These are phyloP conservation scores for Margarornis squamiger DNA, from an alignment of 2,797 vertebrate species.

Conservation along the genomic window DNA sequence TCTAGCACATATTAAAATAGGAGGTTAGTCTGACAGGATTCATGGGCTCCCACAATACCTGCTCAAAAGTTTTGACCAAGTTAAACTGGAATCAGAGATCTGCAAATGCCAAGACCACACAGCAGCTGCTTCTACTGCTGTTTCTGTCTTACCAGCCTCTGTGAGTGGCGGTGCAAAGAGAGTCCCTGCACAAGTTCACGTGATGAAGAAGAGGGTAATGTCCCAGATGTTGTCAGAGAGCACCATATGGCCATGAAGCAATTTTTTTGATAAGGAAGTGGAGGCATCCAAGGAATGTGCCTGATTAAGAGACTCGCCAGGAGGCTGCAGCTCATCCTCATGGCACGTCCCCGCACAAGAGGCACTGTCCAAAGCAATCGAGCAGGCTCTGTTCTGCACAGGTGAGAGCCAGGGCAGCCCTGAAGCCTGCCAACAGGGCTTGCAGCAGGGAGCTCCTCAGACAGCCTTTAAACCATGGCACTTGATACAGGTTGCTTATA, in stretches of 20 bases:
- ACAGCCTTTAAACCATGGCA: neutral
- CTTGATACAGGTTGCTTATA: neutral
- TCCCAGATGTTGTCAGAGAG: neutral
- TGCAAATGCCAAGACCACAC: neutral
- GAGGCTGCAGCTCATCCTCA: neutral
- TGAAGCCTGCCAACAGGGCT: neutral
- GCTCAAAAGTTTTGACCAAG: neutral
- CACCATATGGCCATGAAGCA: neutral
- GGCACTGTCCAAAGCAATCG: neutral
- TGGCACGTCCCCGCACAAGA: rapidly evolving
- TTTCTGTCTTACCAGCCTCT: neutral
- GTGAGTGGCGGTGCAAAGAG: neutral
- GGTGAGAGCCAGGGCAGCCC: neutral
- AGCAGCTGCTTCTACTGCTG: neutral
- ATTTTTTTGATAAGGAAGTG: neutral
- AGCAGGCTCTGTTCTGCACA: neutral
- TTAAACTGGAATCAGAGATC: neutral
- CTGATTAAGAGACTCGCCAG: rapidly evolving
- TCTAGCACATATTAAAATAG: neutral
- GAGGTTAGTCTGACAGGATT: neutral
- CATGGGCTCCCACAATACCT: neutral
- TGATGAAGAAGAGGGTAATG: neutral
- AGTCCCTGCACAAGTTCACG: neutral
- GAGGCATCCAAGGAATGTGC: neutral
- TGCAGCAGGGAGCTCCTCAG: neutral